Conservation (phyloP, 2,797 vertebrate species). For the Aphelocoma californica region DNA sequence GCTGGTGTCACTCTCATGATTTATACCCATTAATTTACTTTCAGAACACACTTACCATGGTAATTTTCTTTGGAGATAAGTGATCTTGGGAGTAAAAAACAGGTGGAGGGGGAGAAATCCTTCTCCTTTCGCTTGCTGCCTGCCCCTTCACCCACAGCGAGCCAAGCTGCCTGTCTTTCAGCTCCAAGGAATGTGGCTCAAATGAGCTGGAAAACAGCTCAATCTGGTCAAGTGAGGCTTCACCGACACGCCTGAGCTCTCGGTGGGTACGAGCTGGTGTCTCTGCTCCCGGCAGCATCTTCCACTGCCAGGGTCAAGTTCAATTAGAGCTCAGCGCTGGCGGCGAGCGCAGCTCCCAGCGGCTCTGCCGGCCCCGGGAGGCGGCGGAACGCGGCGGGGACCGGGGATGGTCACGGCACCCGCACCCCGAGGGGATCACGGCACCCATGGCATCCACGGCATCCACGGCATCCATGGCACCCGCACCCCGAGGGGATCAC, state of each 20-base stretch:
- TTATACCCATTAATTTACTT: not conserved
- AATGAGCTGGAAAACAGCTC: conserved; percentile 35
- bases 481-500: too few relatives aligned
- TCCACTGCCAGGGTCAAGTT: not conserved
- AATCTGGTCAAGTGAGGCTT: not conserved
- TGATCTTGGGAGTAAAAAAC: not conserved
- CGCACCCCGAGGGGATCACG: not conserved
- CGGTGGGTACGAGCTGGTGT: not conserved
- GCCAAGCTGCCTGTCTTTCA: not conserved
- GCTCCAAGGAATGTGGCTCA: not conserved
- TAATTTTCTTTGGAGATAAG: not conserved
- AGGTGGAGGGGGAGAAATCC: not conserved
- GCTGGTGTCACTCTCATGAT: not conserved
- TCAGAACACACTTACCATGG: not conserved
- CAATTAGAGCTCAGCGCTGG: not conserved
- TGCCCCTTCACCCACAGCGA: not conserved
- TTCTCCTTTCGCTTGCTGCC: not conserved
- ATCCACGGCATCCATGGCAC: too few relatives aligned
- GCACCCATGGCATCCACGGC: too few relatives aligned
- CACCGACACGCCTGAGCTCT: not conserved
- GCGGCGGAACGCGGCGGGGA: not conserved
- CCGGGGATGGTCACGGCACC: not conserved
- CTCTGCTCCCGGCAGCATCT: not conserved
- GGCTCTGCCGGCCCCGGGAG: not conserved
- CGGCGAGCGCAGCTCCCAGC: fast-evolving